phyloP scores from a whole-genome alignment of 2,888 invertebrate genomes.

The Apantesis nais region DNA sequence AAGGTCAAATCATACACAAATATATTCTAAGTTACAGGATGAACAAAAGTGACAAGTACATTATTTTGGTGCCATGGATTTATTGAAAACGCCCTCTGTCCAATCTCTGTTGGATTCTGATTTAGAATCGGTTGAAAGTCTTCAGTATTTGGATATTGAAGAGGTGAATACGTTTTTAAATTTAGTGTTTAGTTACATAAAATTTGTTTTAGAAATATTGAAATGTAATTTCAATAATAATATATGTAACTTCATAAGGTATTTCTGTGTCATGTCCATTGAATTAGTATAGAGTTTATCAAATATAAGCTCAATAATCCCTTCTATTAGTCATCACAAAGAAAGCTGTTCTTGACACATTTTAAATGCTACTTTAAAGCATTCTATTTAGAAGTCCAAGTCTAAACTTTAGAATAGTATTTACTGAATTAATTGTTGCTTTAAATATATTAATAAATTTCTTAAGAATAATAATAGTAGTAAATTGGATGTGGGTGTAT shows the following conservation, averaged over 20 bases:
- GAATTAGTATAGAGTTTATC: not conserved
- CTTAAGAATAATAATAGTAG: not conserved
- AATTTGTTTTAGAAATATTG: not conserved
- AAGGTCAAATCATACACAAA: not conserved
- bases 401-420: not conserved
- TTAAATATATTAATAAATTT: not conserved
- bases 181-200: not conserved
- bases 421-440: not conserved
- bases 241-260: not conserved
- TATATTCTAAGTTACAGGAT: not conserved
- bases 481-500: not conserved
- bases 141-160: slow-evolving; percentile 89
- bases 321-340: not conserved
- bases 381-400: not conserved
- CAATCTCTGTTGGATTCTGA: slow-evolving; percentile 88
- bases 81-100: slow-evolving; percentile 77
- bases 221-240: not conserved
- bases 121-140: slow-evolving; percentile 89
- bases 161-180: slow-evolving; percentile 78
- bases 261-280: not conserved
- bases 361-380: not conserved
- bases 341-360: not conserved
- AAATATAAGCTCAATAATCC: not conserved
- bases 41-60: not conserved
- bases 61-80: slow-evolving; percentile 59